Conservation (phyloP, 37 sponge, comb jelly and placozoan species). For the Oopsacas minuta region DNA sequence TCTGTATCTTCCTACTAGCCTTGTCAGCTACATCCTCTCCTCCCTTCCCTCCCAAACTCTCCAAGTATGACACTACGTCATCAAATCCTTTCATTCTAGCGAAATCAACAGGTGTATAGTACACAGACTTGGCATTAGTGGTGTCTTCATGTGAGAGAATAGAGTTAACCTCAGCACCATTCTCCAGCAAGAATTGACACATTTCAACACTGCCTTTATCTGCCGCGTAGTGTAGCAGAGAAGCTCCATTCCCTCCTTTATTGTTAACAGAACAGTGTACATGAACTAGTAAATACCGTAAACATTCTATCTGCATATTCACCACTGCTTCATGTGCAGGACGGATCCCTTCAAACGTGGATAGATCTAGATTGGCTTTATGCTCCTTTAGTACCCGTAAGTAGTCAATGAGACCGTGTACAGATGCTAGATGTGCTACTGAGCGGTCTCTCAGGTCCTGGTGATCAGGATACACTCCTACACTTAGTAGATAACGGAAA, state of each 20-base stretch:
- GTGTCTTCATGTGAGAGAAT: background rate
- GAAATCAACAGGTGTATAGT: background rate
- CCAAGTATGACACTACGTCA: background rate
- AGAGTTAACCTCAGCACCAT: background rate
- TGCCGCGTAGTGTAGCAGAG: conserved; percentile 4
- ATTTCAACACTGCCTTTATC: background rate
- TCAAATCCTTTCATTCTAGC: background rate
- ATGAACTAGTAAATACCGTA: background rate
- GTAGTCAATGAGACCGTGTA: background rate
- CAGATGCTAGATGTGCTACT: background rate
- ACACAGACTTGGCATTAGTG: background rate
- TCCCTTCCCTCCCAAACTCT: background rate
- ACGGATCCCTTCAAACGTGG: background rate
- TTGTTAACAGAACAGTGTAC: background rate
- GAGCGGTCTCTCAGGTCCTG: conserved; percentile 22
- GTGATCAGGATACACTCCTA: conserved; percentile 36
- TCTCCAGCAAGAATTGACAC: background rate
- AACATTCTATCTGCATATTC: background rate
- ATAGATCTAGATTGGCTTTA: background rate
- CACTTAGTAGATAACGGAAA: conserved; percentile 37
- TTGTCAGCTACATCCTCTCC: background rate
- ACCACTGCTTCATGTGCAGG: conserved; percentile 5
- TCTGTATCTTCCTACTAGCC: background rate
- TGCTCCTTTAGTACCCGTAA: background rate
- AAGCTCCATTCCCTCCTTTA: background rate